These are phyloP conservation scores for Pterophyllum scalare DNA, from an alignment of 2,113 vertebrate species.

Conservation along the genomic window DNA sequence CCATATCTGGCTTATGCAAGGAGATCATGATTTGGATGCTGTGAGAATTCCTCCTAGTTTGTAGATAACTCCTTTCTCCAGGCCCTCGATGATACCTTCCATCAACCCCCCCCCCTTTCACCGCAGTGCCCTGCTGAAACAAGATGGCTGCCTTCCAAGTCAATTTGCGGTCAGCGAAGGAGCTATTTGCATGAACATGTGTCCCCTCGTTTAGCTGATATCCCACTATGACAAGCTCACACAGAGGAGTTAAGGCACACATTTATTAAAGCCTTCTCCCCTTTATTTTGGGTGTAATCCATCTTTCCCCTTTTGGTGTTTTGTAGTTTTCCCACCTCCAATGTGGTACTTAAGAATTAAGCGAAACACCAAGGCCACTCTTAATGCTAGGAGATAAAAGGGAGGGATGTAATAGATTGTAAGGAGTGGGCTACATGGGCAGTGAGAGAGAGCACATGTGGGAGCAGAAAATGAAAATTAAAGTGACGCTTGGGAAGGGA, in stretches of 20 bases:
- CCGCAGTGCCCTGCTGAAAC: conserved; percentile 49
- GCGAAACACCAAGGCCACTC: conserved; percentile 35
- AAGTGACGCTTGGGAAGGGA: conserved; percentile 14
- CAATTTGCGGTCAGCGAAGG: conserved; percentile 71
- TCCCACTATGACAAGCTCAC: conserved; percentile 59
- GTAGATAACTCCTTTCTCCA: neutral
- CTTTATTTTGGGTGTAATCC: conserved; percentile 51
- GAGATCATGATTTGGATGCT: conserved; percentile 45
- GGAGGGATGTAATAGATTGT: conserved; percentile 41
- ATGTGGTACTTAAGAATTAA: conserved; percentile 51
- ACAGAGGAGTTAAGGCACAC: conserved; percentile 60
- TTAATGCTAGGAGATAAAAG: conserved; percentile 44
- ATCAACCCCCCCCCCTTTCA: conserved; percentile 29
- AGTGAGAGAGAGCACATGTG: neutral
- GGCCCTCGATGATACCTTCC: conserved; percentile 24
- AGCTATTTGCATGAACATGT: conserved; percentile 75
- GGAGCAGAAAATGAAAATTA: conserved; percentile 33
- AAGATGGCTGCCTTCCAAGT: conserved; percentile 75
- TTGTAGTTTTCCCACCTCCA: conserved; percentile 29
- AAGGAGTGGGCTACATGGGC: conserved; percentile 11
- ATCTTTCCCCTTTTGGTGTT: conserved; percentile 33
- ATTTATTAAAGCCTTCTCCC: conserved; percentile 48
- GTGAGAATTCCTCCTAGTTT: conserved; percentile 26
- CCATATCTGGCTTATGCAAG: conserved; percentile 19
- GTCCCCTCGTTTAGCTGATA: conserved; percentile 71